A percentile compares a stretch with the other conserved stretches of the same genome.
Conservation (phyloP, 2,797 vertebrate species). For the Rhynchotus rufescens region DNA sequence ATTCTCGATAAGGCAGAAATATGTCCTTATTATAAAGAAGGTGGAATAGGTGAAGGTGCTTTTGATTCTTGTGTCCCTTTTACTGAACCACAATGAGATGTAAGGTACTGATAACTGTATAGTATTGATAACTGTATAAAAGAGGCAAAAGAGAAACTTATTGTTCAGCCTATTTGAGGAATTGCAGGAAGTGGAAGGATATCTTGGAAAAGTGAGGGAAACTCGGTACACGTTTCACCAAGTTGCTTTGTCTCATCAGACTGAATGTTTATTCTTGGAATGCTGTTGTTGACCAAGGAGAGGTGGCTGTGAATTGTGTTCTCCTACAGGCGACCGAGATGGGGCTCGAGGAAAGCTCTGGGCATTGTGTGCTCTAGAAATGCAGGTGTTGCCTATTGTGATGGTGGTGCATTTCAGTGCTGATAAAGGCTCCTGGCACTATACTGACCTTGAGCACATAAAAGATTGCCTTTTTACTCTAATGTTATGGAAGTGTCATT, state of each 20-base stretch:
- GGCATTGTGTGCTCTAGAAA: not conserved
- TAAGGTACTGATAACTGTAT: not conserved
- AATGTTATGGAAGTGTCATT: not conserved
- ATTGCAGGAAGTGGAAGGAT: not conserved
- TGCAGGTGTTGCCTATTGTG: not conserved
- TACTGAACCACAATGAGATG: not conserved
- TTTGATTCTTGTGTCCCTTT: not conserved
- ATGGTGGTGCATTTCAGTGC: not conserved
- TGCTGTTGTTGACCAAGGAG: not conserved
- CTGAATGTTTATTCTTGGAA: not conserved
- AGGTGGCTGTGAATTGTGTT: not conserved
- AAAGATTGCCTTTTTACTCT: not conserved
- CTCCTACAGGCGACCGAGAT: not conserved
- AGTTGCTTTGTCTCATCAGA: fast-evolving
- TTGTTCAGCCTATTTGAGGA: not conserved
- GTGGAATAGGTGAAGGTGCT: not conserved
- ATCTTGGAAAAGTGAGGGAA: not conserved
- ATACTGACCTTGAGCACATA: not conserved
- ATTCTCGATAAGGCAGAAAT: not conserved
- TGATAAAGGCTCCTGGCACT: not conserved
- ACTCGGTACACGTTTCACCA: not conserved
- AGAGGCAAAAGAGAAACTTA: not conserved
- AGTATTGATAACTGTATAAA: not conserved
- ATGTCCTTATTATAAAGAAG: not conserved
- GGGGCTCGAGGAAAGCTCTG: not conserved